These are phyloP conservation scores for Mormyrus hasselquistii DNA, from an alignment of 2,797 vertebrate genomes.

Conservation along the genomic window DNA sequence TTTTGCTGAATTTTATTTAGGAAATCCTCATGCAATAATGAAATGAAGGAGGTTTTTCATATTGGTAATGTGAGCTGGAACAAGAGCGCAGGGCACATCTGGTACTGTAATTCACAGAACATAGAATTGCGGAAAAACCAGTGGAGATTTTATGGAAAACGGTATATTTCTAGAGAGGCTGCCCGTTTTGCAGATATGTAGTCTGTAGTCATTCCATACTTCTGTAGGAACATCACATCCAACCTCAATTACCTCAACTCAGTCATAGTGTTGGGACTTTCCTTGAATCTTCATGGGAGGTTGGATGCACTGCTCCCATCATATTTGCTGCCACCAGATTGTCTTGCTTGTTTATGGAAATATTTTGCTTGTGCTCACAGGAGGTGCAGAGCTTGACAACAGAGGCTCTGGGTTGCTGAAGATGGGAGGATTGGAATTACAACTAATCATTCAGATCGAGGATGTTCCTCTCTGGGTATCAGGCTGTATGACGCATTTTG, in stretches of 20 bases:
- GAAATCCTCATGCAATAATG: background rate
- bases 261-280: background rate
- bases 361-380: background rate
- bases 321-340: background rate
- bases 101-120: background rate
- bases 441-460: background rate
- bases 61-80: background rate
- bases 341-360: background rate
- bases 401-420: background rate
- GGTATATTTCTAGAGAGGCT: background rate
- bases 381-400: background rate
- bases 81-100: background rate
- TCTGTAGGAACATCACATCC: background rate
- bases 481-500: background rate
- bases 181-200: background rate
- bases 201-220: background rate
- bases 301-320: background rate
- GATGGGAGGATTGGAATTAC: background rate
- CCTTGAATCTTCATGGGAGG: background rate
- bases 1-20: conserved; percentile 2
- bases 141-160: background rate
- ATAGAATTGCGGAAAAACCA: background rate
- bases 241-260: background rate
- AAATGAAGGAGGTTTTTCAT: conserved; percentile 8
- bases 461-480: background rate